These are phyloP conservation scores for Cyclargus thomasi DNA, from an alignment of 1,140 invertebrate genomes.

Conservation along the genomic window DNA sequence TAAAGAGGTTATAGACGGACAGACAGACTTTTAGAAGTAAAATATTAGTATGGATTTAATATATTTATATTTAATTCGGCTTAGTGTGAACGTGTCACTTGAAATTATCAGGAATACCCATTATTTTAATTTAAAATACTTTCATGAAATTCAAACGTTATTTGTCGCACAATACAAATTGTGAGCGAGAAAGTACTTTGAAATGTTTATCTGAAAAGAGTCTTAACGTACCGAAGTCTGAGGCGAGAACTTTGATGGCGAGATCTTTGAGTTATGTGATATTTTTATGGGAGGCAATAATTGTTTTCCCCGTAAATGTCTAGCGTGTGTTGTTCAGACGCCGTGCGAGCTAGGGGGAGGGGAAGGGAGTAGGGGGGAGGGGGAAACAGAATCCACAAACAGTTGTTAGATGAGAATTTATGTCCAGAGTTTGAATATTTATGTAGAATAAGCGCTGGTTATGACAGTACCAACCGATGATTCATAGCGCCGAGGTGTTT, in stretches of 20 bases:
- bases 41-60: too few species aligned
- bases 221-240: neutral
- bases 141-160: too few species aligned
- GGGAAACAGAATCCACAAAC: neutral
- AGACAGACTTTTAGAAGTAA: too few species aligned
- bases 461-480: neutral
- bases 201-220: neutral
- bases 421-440: constrained; percentile 1
- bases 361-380: too few species aligned
- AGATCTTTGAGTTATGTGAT: neutral
- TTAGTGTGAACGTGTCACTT: too few species aligned
- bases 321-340: neutral
- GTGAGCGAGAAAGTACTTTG: neutral
- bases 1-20: too few species aligned
- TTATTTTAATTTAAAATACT: too few species aligned
- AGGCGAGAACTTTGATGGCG: neutral
- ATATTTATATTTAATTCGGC: too few species aligned
- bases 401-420: constrained; percentile 3
- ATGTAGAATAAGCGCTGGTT: neutral
- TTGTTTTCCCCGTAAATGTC: neutral
- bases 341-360: too few species aligned
- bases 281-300: neutral
- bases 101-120: too few species aligned
- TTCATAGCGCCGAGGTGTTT: neutral
- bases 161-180: too few species aligned